Conservation (phyloP, 2,797 vertebrate genomes). For the Xyrichtys novacula region DNA sequence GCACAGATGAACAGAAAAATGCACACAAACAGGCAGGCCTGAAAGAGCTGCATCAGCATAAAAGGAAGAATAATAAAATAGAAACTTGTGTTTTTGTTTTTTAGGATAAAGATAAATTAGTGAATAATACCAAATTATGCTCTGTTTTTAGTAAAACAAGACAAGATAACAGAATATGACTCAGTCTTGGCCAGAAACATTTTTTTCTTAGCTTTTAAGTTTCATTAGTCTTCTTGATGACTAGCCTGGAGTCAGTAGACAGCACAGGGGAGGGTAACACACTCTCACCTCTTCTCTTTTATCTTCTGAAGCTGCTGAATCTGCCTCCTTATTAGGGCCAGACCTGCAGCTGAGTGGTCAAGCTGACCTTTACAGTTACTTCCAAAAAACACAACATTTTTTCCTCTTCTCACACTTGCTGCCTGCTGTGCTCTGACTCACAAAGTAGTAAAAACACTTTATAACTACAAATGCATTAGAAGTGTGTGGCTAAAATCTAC, state of each 20-base stretch:
- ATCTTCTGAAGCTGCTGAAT: conserved; percentile 41
- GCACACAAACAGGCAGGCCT: background rate
- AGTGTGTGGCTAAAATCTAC: conserved; percentile 41
- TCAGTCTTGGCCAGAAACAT: background rate
- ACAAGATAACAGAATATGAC: background rate
- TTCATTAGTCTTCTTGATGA: conserved; percentile 11
- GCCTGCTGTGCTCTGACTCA: conserved; percentile 57
- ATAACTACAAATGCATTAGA: conserved; percentile 70
- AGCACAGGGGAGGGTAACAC: background rate
- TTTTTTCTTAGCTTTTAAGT: conserved; percentile 3
- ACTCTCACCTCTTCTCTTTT: conserved; percentile 28
- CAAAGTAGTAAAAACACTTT: conserved; percentile 70
- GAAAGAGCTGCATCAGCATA: background rate
- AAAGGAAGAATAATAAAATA: background rate
- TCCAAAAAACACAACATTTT: conserved; percentile 65
- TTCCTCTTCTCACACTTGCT: conserved; percentile 50
- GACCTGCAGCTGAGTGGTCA: conserved; percentile 59
- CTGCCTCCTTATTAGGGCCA: conserved; percentile 64
- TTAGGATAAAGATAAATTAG: too few relatives aligned
- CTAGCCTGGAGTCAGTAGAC: background rate
- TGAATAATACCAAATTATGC: too few relatives aligned
- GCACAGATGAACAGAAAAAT: conserved; percentile 4
- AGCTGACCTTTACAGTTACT: conserved; percentile 60
- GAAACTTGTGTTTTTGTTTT: background rate
- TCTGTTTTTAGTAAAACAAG: background rate